Evolutionary conservation across 2,888 invertebrate species (phyloP).

Genomic region (Synergus laeviventris): DNA sequence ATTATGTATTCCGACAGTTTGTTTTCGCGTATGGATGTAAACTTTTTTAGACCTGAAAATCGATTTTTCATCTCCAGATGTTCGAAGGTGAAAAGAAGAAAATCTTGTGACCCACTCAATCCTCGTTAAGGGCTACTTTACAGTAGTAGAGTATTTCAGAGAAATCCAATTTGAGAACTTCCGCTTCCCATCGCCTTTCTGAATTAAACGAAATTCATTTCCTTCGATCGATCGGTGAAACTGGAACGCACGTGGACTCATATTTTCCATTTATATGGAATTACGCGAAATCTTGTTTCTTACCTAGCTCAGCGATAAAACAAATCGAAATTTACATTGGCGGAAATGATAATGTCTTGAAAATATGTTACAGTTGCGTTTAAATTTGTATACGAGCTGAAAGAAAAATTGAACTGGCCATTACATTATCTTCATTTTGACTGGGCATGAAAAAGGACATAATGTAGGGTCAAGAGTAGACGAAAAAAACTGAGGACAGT

Average conservation of each 20-base stretch:
- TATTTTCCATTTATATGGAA: conserved; percentile 47
- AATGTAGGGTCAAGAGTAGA: not conserved
- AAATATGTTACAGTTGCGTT: not conserved
- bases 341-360: not conserved
- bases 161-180: conserved; percentile 26
- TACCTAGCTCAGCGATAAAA: not conserved
- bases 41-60: not conserved
- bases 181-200: conserved; percentile 41
- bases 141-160: conserved; percentile 7
- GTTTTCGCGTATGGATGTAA: not conserved
- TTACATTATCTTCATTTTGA: not conserved
- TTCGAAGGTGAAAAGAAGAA: not conserved
- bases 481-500: not conserved
- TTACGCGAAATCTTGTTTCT: conserved; percentile 42
- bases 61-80: not conserved
- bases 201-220: conserved; percentile 44
- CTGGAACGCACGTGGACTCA: conserved; percentile 28
- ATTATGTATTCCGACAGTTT: no score
- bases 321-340: not conserved
- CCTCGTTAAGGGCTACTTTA: conserved; percentile 26
- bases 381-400: not conserved
- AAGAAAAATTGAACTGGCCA: not conserved
- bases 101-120: conserved; percentile 5
- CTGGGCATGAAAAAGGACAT: not conserved
- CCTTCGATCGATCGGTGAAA: conserved; percentile 11